Base-by-base conservation (phyloP, 2,888 invertebrate species). In the Brenthis ino region DNA sequence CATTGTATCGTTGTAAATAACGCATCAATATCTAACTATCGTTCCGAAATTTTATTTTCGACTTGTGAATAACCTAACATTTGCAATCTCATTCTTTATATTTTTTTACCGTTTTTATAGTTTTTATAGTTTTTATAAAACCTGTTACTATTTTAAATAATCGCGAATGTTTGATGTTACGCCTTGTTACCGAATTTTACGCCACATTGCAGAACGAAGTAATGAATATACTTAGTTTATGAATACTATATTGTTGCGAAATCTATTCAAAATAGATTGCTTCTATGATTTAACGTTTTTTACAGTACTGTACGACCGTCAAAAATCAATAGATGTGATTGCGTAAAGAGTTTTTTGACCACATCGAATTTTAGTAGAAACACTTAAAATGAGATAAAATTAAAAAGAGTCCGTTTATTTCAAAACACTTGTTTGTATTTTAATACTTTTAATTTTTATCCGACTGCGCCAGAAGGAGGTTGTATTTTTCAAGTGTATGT, bases 261-360 rank as follows among this genome's bases (percentile, higher is more conserved):
- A 47, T 56, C 43, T 48, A 57, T 68, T 57, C 57, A 63, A 68
- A 68, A 51, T 33, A 64, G 53, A 68, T 68, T 57, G 57, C 51
- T 68, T 63, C 64, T 68, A 53, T 68, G 50, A 50, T 61, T 60
- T 51, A 60, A 57, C 24, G 16, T n/a, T 58, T 60, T 58, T 53
- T 66, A 54, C 2, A 48, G 8, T 54, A 8, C 37, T 47, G 14
- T 28, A 48, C 43, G 14, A 63, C 63, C 63, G 53, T 63, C 53
- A 24, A 63, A 54, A 63, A 63, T 63, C 63, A 54, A 63, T 20
- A 53, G 63, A 63, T 54, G 11, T 43, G 63, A 54, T 20, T 63
- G 54, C 37, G 24, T 63, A 63, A 53, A 63, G 43, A 53, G 63
- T 54, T 63, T 63, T 54, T 63, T 63, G 63, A 63, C 63, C 63